phyloP scores from a whole-genome alignment of 2,113 vertebrate species.

The rat (Rattus norvegicus) region DNA sequence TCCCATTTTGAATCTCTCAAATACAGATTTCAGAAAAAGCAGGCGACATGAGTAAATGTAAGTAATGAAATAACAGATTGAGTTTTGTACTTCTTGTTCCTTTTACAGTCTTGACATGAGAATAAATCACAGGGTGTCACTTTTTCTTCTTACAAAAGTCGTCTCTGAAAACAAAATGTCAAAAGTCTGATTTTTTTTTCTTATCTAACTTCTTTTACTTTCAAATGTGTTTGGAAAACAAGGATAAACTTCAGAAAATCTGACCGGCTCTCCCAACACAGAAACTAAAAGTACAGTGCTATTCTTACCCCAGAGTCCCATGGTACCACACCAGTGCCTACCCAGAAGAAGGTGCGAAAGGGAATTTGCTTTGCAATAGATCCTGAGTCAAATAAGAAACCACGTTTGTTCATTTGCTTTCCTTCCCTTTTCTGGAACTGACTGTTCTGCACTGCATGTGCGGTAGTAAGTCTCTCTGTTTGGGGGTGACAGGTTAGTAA shows the following conservation, averaged over 20 bases:
- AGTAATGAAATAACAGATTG: conserved; percentile 81
- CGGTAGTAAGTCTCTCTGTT: background rate
- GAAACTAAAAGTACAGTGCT: background rate
- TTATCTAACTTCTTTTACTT: background rate
- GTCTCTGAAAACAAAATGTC: conserved; percentile 71
- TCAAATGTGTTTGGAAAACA: background rate
- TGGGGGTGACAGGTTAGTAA: conserved; percentile 12
- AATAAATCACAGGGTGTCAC: conserved; percentile 78
- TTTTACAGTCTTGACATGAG: conserved; percentile 69
- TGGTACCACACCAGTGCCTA: background rate
- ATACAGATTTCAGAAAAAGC: conserved; percentile 61
- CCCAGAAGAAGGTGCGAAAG: background rate
- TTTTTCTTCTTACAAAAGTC: conserved; percentile 74
- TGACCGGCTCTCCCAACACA: background rate
- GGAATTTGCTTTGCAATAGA: background rate
- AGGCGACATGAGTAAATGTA: conserved; percentile 77
- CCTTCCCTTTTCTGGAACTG: background rate
- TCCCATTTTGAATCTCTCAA: conserved; percentile 62
- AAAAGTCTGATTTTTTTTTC: conserved; percentile 1
- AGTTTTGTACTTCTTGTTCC: conserved; percentile 82
- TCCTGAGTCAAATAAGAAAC: background rate
- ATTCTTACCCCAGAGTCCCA: no score
- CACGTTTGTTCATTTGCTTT: background rate
- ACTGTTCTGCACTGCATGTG: background rate
- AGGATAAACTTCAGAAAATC: background rate